Conservation (phyloP, 1,140 invertebrate species). For the Ganaspis sp. region DNA sequence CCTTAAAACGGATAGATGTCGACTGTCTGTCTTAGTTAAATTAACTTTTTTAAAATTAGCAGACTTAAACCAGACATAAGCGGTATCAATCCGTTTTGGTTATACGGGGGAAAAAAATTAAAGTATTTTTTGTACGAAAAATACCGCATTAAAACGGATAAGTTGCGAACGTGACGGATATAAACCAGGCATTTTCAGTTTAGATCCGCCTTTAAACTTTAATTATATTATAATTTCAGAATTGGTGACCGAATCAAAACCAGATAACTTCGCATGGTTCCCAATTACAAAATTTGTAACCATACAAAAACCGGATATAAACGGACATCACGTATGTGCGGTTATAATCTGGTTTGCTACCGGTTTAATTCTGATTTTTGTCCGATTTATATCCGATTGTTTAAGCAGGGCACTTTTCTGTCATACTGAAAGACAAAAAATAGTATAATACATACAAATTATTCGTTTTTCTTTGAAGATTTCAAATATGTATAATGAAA, state of each 20-base stretch:
- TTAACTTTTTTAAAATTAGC: not conserved
- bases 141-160: not conserved
- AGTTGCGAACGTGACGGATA: not conserved
- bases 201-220: not conserved
- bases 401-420: too few relatives aligned
- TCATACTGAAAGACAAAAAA: too few relatives aligned
- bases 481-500: too few relatives aligned
- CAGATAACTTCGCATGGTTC: not conserved
- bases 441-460: too few relatives aligned
- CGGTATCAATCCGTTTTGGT: not conserved
- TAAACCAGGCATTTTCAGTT: not conserved
- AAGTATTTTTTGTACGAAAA: not conserved
- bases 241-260: not conserved
- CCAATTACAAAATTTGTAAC: not conserved
- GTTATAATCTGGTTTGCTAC: too few relatives aligned
- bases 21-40: not conserved
- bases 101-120: not conserved
- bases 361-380: not conserved
- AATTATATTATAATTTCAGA: not conserved
- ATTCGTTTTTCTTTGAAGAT: too few relatives aligned
- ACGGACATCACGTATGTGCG: too few relatives aligned
- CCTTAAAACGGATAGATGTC: not conserved
- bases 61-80: not conserved
- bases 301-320: not conserved
- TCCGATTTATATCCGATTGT: too few relatives aligned